Evolutionary conservation across 2,797 vertebrate genomes (phyloP), one percentile per base, ranked within the genome.

Genomic region (Danio jaintianensis): DNA sequence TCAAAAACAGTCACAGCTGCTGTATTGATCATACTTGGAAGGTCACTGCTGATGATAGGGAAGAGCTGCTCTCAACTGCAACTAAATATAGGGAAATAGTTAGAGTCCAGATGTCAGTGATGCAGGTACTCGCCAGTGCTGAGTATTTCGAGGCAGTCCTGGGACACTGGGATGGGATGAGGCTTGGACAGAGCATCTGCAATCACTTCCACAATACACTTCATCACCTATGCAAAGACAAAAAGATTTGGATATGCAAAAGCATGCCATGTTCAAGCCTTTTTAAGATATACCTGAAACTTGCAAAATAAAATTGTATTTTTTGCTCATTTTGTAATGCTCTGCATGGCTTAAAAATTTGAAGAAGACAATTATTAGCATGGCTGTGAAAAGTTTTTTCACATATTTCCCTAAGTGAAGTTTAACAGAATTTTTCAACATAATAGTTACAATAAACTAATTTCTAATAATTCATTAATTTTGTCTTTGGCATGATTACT

Each of bases 171-270:
- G 45, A 93, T 42, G 29, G 94, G 92, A 67, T 91, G 94, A 84
- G 97, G 96, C 84, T 95, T 96, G 0, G 95, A 96, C 13, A 99
- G 89, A 0, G 95, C 95, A 48, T 97, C 95, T 0, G 96, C 94
- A 87, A 99, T 93, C 50, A 95, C 95, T 89, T 99, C 97, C 38
- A 97, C 95, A 8, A 99, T 95, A 85, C 98, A 99, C 87, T 95
- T 96, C 95, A 98, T 96, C 88, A 98, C 96, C 97, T 99, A 90
- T 77, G 8, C 53, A 48, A 69, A 43, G 1, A 75, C 8, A 82
- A 9, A 73, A 6, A 47, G 4, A 29, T 42, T 29, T 40, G 40
- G 15, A 36, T 29, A 56, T 16, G 43, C 16, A 22, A 58, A 5
- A 5, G n/a, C n/a, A 12, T 1, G 2, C 18, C 15, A 53, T 18